Evolutionary conservation across 2,113 vertebrate genomes (phyloP).

Genomic region (Dasypus novemcinctus): DNA sequence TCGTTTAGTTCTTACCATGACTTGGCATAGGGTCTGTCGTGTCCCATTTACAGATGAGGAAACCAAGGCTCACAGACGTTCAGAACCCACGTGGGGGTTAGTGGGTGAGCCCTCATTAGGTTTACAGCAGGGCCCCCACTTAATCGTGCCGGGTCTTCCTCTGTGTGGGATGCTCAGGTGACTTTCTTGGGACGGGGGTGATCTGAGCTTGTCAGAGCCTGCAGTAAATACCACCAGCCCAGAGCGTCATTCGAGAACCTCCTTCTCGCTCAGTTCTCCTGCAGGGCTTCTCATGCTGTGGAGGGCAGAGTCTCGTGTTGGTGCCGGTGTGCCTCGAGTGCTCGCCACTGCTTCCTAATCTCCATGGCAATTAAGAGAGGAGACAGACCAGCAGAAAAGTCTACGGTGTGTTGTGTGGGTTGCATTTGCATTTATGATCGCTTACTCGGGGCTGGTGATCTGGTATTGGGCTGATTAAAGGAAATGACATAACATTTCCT

Average conservation of each 20-base stretch:
- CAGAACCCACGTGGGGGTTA: neutral
- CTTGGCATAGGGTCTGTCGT: neutral
- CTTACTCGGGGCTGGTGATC: neutral
- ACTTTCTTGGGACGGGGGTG: neutral
- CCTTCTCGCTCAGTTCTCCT: neutral
- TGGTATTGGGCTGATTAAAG: neutral
- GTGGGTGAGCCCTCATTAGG: fast-evolving
- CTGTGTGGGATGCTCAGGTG: neutral
- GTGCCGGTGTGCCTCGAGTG: neutral
- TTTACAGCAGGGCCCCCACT: neutral
- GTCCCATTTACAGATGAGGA: neutral
- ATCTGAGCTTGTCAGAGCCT: neutral
- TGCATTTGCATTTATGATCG: neutral
- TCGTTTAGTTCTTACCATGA: neutral
- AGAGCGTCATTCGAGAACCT: neutral
- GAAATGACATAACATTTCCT: neutral
- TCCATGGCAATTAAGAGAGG: neutral
- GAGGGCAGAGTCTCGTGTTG: neutral
- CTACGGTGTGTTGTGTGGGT: neutral
- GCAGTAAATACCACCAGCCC: neutral
- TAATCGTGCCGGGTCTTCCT: neutral
- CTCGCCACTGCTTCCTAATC: neutral
- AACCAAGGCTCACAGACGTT: neutral
- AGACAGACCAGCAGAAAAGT: neutral
- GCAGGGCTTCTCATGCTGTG: neutral